A percentile compares a stretch with the other conserved stretches of the same genome.
These are phyloP conservation scores for Ricordea florida DNA, from an alignment of 92 coral and sea anemone species.

Conservation along the genomic window DNA sequence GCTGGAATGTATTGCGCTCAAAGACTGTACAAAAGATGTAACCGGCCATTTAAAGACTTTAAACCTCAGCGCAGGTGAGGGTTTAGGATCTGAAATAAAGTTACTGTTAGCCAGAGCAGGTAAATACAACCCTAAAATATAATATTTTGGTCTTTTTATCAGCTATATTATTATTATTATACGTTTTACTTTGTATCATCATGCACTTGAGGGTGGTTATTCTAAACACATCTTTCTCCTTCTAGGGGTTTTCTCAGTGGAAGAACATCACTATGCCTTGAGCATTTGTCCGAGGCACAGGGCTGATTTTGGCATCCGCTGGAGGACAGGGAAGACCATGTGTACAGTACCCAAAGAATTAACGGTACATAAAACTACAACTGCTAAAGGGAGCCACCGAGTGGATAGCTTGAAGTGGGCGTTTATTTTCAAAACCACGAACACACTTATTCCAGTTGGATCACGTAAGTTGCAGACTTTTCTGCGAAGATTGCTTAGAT, in stretches of 20 bases:
- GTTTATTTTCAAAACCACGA: slow-evolving; percentile 6
- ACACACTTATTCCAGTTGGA: slow-evolving; percentile 35
- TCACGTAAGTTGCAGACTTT: background rate
- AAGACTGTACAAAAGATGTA: too few relatives aligned
- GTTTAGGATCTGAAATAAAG: too few relatives aligned
- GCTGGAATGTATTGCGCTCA: too few relatives aligned
- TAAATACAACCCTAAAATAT: too few relatives aligned
- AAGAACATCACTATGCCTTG: background rate
- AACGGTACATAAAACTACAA: background rate
- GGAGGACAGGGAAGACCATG: slow-evolving; percentile 3
- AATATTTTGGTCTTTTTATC: too few relatives aligned
- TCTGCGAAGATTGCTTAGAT: background rate
- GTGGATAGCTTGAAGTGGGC: slow-evolving; percentile 29
- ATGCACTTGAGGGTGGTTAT: too few relatives aligned
- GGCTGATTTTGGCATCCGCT: slow-evolving; percentile 5
- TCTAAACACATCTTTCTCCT: too few relatives aligned
- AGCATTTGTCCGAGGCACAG: slow-evolving; percentile 6
- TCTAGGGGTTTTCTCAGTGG: slow-evolving; percentile 7
- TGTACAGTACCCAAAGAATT: background rate
- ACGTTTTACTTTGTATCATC: background rate
- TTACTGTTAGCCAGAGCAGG: too few relatives aligned
- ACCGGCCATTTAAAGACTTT: too few relatives aligned
- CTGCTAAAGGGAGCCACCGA: slow-evolving; percentile 25
- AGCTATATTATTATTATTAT: too few relatives aligned
- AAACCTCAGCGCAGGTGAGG: too few relatives aligned